Percentiles rank a stretch among this genome's conserved stretches.
Conservation (phyloP, 2,888 invertebrate species). For the Epirrhoe tristata region DNA sequence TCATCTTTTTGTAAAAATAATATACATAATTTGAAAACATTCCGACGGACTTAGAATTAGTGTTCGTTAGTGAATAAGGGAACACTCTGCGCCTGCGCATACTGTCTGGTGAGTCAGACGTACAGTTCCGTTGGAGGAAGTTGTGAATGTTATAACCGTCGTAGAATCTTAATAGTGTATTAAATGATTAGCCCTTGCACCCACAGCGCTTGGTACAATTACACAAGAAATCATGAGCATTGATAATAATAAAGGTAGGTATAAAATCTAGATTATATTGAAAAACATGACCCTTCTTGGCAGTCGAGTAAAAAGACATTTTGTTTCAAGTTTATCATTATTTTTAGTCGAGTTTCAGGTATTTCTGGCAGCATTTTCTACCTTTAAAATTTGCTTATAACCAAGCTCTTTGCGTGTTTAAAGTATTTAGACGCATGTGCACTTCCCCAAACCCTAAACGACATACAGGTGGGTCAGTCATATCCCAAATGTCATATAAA, state of each 20-base stretch:
- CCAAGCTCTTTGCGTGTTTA: neutral
- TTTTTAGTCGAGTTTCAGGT: neutral
- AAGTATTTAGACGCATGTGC: no score
- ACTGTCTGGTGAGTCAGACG: constrained; percentile 27
- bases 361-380: neutral
- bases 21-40: no score
- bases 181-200: constrained; percentile 14
- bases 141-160: constrained; percentile 20
- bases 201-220: neutral
- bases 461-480: neutral
- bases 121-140: constrained; percentile 32
- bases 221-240: no score
- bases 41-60: no score
- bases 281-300: no score
- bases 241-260: no score
- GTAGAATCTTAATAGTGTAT: constrained; percentile 28
- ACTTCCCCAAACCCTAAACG: neutral
- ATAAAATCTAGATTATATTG: no score
- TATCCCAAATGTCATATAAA: constrained; percentile 20
- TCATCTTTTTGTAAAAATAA: no score
- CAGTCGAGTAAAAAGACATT: no score
- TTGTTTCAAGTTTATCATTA: no score
- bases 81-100: constrained; percentile 13
- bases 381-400: neutral
- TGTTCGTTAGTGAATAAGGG: neutral